Evolutionary conservation across 2,113 vertebrate species (phyloP).

Genomic region (Oostethus manadensis): DNA sequence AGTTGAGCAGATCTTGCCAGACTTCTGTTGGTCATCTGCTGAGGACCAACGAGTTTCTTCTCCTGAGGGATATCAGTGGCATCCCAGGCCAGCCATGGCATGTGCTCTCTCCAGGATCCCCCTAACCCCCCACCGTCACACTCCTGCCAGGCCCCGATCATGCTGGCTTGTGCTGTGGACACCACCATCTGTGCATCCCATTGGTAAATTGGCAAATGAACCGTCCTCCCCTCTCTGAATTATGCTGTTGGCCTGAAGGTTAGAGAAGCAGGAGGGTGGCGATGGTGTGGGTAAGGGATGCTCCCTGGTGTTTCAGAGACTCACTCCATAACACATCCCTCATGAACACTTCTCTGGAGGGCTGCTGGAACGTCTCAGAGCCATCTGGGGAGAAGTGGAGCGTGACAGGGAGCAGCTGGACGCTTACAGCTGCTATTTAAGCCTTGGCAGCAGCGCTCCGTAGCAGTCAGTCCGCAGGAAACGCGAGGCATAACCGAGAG

Average conservation of each 20-base stretch:
- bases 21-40: slow-evolving; percentile 51
- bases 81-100: slow-evolving; percentile 51
- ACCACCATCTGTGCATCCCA: slow-evolving; percentile 72
- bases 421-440: slow-evolving; percentile 74
- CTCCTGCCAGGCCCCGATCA: slow-evolving; percentile 29
- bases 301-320: slow-evolving; percentile 68
- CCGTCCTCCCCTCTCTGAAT: slow-evolving; percentile 54
- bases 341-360: slow-evolving; percentile 67
- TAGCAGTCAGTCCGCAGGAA: slow-evolving; percentile 66
- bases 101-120: slow-evolving; percentile 49
- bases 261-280: slow-evolving; percentile 48
- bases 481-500: no score
- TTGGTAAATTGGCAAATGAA: slow-evolving; percentile 60
- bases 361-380: slow-evolving; percentile 72
- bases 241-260: slow-evolving; percentile 51
- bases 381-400: slow-evolving; percentile 77
- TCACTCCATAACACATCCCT: slow-evolving; percentile 71
- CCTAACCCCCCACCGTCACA: slow-evolving; percentile 21
- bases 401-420: slow-evolving; percentile 77
- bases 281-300: slow-evolving; percentile 49
- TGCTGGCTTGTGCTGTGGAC: slow-evolving; percentile 54
- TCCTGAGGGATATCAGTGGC: slow-evolving; percentile 50
- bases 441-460: slow-evolving; percentile 66
- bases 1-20: slow-evolving; percentile 26
- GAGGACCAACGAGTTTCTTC: slow-evolving; percentile 38